Conservation (phyloP, 2,888 invertebrate species). For the Nephrocerus scutellatus region DNA sequence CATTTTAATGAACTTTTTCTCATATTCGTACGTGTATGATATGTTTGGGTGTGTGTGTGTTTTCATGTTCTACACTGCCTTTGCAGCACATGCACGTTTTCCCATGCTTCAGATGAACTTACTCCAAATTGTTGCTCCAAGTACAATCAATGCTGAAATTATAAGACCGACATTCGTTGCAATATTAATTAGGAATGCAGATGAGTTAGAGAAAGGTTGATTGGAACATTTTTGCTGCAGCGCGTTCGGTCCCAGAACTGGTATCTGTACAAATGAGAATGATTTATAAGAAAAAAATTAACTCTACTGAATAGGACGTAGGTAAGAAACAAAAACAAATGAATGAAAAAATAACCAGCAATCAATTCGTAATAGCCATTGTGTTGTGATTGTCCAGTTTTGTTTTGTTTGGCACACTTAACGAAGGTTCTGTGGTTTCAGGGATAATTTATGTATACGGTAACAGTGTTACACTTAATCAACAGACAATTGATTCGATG, state of each 20-base stretch:
- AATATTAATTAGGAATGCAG: slow-evolving; percentile 30
- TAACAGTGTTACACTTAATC: too few relatives aligned
- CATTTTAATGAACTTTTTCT: too few relatives aligned
- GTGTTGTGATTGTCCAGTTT: too few relatives aligned
- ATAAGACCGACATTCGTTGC: slow-evolving; percentile 41
- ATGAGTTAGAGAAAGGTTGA: slow-evolving; percentile 31
- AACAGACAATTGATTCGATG: too few relatives aligned
- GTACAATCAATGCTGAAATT: slow-evolving; percentile 33
- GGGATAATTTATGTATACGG: too few relatives aligned
- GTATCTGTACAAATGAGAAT: slow-evolving; percentile 40
- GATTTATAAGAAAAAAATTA: too few relatives aligned
- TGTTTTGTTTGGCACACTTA: too few relatives aligned
- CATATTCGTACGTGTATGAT: neutral
- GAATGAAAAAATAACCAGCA: too few relatives aligned
- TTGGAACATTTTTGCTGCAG: slow-evolving; percentile 33
- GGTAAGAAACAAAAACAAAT: too few relatives aligned
- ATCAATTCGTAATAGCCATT: too few relatives aligned
- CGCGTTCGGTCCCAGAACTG: slow-evolving; percentile 33
- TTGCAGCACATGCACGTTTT: neutral
- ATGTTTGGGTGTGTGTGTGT: neutral
- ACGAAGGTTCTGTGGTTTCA: too few relatives aligned
- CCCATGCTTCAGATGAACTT: slow-evolving; percentile 27
- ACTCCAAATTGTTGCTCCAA: slow-evolving; percentile 39
- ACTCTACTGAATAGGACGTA: too few relatives aligned
- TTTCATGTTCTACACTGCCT: neutral